Conservation (phyloP, 2,797 vertebrate genomes). For the Pteropus rufus region DNA sequence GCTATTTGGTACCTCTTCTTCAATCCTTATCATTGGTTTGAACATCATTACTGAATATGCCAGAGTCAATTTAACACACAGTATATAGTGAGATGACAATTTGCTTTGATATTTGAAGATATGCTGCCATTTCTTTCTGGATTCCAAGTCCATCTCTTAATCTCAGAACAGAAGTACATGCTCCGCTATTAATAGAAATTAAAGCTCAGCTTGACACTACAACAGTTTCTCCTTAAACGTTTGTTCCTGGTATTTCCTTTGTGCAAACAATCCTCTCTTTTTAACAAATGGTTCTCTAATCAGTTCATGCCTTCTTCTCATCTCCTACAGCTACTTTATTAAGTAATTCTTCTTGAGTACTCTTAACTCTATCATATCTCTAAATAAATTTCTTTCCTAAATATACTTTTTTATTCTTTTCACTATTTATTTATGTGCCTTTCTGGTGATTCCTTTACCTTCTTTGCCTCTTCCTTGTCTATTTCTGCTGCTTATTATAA, state of each 20-base stretch:
- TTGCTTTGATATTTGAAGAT: neutral
- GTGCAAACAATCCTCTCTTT: neutral
- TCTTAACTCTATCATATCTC: neutral
- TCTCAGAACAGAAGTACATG: neutral
- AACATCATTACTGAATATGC: neutral
- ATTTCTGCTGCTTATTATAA: neutral
- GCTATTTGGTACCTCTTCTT: neutral
- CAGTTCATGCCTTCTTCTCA: neutral
- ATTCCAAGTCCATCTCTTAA: neutral
- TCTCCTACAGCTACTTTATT: neutral
- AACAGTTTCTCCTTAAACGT: neutral
- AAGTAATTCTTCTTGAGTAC: neutral
- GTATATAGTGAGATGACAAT: neutral
- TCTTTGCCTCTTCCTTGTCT: neutral
- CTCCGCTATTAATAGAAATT: neutral
- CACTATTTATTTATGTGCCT: neutral
- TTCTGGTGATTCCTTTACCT: neutral
- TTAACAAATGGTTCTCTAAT: neutral
- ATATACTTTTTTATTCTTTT: neutral
- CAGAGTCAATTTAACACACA: neutral
- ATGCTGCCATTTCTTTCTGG: neutral
- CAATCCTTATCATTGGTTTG: neutral
- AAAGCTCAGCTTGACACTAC: neutral
- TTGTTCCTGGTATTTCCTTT: neutral
- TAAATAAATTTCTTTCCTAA: neutral